phyloP scores from a whole-genome alignment of 1,140 invertebrate genomes.

The Galleria mellonella region DNA sequence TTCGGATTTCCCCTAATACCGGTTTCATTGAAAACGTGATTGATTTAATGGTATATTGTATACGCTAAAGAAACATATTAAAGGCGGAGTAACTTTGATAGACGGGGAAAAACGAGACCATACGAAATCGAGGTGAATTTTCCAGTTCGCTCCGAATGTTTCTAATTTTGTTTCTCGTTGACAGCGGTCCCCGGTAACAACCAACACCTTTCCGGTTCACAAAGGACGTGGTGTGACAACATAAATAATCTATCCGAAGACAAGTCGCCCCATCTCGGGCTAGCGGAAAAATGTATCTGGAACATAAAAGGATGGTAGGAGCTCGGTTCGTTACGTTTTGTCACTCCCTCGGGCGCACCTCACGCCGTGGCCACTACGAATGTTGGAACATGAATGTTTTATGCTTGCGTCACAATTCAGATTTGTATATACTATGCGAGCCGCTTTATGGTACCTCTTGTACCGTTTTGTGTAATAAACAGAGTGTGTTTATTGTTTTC shows the following conservation, averaged over 20 bases:
- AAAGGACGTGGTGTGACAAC: conserved; percentile 35
- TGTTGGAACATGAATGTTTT: conserved; percentile 52
- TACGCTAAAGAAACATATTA: conserved; percentile 12
- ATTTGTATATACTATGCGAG: conserved; percentile 49
- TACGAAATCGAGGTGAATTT: no score
- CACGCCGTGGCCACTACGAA: conserved; percentile 18
- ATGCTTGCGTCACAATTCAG: conserved; percentile 46
- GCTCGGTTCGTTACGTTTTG: conserved; percentile 62
- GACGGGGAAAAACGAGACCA: no score
- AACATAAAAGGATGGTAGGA: conserved; percentile 45
- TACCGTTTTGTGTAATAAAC: conserved; percentile 30
- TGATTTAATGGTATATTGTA: conserved; percentile 43
- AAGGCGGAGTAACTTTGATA: not conserved
- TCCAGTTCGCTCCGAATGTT: not conserved
- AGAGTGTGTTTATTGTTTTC: conserved; percentile 35
- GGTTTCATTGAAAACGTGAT: conserved; percentile 53
- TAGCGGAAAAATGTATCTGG: conserved; percentile 52
- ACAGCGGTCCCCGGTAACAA: conserved; percentile 17
- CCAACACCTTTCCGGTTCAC: conserved; percentile 37
- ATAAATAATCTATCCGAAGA: conserved; percentile 61
- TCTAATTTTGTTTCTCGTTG: conserved; percentile 10
- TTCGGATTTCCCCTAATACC: conserved; percentile 44
- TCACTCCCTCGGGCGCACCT: conserved; percentile 46
- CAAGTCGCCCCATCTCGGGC: conserved; percentile 28
- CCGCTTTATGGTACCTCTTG: conserved; percentile 31